Evolutionary conservation across 64 coral and sea anemone species (phyloP).

Genomic region (Montipora cactus): DNA sequence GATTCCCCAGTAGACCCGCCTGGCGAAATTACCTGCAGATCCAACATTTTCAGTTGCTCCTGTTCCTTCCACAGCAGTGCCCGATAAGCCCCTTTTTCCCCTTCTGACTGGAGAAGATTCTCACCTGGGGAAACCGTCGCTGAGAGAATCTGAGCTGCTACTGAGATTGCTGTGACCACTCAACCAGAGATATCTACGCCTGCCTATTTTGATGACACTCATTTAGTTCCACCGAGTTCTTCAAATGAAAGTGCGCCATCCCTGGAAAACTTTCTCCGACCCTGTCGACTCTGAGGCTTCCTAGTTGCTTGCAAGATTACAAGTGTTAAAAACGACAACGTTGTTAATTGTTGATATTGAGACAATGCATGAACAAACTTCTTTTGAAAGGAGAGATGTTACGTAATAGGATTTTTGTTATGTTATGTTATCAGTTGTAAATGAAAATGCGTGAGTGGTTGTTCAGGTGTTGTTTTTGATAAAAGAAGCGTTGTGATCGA

Average conservation of each 20-base stretch:
- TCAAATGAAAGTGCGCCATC: not conserved
- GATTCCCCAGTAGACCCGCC: not conserved
- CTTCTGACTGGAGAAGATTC: not conserved
- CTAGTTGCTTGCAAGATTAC: not conserved
- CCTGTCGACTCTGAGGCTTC: not conserved
- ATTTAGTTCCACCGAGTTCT: not conserved
- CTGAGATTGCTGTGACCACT: not conserved
- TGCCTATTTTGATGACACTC: not conserved
- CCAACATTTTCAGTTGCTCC: not conserved
- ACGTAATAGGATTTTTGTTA: too few relatives aligned
- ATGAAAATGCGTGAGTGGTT: too few relatives aligned
- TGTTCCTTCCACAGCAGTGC: not conserved
- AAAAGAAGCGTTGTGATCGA: too few relatives aligned
- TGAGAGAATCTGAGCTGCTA: conserved; percentile 2
- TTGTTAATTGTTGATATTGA: too few relatives aligned
- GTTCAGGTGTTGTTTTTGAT: too few relatives aligned
- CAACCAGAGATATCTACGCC: not conserved
- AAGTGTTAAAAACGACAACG: too few relatives aligned
- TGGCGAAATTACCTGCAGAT: not conserved
- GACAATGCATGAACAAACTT: too few relatives aligned
- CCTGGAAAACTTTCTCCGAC: too few relatives aligned
- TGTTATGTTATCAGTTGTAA: too few relatives aligned
- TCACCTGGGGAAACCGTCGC: not conserved
- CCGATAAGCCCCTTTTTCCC: not conserved
- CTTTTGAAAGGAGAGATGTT: too few relatives aligned